Conservation (phyloP, 2,888 invertebrate genomes). For the Girardia tigrina region DNA sequence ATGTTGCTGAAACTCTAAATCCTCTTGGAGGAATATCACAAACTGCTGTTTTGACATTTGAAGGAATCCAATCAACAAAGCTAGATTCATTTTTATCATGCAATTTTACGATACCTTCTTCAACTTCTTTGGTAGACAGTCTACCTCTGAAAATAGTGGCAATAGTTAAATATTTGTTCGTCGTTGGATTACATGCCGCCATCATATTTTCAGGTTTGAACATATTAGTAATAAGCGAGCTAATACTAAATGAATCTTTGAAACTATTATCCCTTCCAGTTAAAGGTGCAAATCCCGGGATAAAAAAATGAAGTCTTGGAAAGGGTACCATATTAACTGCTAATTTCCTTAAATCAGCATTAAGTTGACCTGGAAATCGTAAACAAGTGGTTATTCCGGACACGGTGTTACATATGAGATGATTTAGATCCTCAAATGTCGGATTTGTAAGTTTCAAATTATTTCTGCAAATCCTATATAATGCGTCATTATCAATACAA, state of each 20-base stretch:
- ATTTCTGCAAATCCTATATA: neutral
- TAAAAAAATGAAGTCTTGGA: conserved; percentile 33
- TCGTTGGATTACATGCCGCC: conserved; percentile 30
- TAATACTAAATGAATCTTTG: conserved; percentile 23
- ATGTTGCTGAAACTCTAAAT: conserved; percentile 10
- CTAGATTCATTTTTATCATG: neutral
- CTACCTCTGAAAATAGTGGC: conserved; percentile 27
- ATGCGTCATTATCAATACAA: conserved; percentile 13
- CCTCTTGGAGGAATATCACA: conserved; percentile 33
- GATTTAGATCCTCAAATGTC: conserved; percentile 28
- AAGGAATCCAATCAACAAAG: conserved; percentile 35
- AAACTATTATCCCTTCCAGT: neutral
- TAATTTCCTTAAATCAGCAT: conserved; percentile 32
- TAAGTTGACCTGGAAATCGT: conserved; percentile 35
- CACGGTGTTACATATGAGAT: conserved; percentile 1
- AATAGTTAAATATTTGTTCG: conserved; percentile 28
- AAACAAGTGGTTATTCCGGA: conserved; percentile 32
- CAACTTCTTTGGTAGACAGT: conserved; percentile 33
- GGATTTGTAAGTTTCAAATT: conserved; percentile 32
- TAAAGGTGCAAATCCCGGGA: conserved; percentile 30
- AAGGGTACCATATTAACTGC: conserved; percentile 34
- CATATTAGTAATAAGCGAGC: conserved; percentile 25
- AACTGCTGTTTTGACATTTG: conserved; percentile 32
- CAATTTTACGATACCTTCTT: conserved; percentile 14
- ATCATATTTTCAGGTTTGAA: conserved; percentile 30